These are phyloP conservation scores for Dendroctonus valens DNA, from an alignment of 1,140 invertebrate species.

Conservation along the genomic window DNA sequence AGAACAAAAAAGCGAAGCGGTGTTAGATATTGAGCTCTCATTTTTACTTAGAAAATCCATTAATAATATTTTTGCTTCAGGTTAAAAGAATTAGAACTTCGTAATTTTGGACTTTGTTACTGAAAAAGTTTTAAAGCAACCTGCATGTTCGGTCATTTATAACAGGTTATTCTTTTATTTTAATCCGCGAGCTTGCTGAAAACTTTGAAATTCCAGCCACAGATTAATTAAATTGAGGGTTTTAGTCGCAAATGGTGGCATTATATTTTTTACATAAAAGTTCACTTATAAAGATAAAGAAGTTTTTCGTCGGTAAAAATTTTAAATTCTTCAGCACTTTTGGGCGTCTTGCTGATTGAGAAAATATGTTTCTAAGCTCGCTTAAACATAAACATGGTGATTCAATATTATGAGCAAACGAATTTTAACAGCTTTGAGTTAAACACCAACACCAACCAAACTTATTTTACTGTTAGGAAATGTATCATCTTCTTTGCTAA, in stretches of 20 bases:
- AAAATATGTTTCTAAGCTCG: no score
- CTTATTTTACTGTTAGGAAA: no score
- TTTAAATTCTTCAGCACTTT: background rate
- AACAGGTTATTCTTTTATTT: slow-evolving; percentile 39
- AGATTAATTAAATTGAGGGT: slow-evolving; percentile 36
- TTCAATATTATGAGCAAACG: no score
- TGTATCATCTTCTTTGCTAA: no score
- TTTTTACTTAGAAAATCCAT: slow-evolving; percentile 45
- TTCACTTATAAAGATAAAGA: slow-evolving; percentile 36
- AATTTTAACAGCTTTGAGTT: no score
- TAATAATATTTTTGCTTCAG: slow-evolving; percentile 45
- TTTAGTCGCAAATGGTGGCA: slow-evolving; percentile 27
- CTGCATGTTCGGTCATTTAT: slow-evolving; percentile 41
- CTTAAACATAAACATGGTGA: no score
- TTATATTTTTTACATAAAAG: slow-evolving; percentile 36
- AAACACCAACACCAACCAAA: no score
- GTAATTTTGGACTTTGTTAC: slow-evolving; percentile 39
- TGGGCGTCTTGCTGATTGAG: no score
- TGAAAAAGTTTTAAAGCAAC: slow-evolving; percentile 36
- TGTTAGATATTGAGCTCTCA: slow-evolving; percentile 38
- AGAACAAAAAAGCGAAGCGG: slow-evolving; percentile 31
- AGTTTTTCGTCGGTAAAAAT: slow-evolving; percentile 9
- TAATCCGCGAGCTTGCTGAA: slow-evolving; percentile 28
- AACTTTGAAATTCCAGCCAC: slow-evolving; percentile 36
- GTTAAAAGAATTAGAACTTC: slow-evolving; percentile 46